Evolutionary conservation across 2,797 vertebrate genomes (phyloP).

Genomic region (Bradypodion pumilum): DNA sequence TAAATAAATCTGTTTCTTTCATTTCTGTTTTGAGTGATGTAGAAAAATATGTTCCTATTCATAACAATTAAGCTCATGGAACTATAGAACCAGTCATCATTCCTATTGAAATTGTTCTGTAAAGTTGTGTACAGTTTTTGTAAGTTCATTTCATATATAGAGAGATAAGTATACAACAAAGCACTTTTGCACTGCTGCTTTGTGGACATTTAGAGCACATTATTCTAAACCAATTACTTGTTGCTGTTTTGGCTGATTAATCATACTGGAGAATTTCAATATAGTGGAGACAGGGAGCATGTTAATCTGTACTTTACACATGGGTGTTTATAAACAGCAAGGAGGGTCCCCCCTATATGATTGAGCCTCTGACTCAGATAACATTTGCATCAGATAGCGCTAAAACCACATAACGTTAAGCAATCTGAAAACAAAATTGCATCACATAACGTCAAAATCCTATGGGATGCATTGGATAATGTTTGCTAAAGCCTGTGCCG

Average conservation of each 20-base stretch:
- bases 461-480: too few relatives aligned
- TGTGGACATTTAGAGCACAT: neutral
- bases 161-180: neutral
- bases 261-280: neutral
- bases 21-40: neutral
- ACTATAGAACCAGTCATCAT: neutral
- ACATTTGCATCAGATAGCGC: too few relatives aligned
- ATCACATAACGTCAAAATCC: too few relatives aligned
- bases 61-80: conserved; percentile 10
- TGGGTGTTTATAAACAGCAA: neutral
- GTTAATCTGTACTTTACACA: conserved; percentile 10
- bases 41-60: conserved; percentile 6
- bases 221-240: neutral
- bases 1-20: neutral
- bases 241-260: conserved; percentile 9
- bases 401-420: too few relatives aligned
- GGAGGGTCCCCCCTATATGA: neutral
- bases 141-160: neutral
- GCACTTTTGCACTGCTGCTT: conserved; percentile 1
- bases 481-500: too few relatives aligned
- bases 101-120: conserved; percentile 1
- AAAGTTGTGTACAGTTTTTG: neutral
- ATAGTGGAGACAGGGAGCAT: neutral
- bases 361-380: neutral
- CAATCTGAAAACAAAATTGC: too few relatives aligned